Conservation (phyloP, 2,888 invertebrate genomes). For the Campoplex capitator region DNA sequence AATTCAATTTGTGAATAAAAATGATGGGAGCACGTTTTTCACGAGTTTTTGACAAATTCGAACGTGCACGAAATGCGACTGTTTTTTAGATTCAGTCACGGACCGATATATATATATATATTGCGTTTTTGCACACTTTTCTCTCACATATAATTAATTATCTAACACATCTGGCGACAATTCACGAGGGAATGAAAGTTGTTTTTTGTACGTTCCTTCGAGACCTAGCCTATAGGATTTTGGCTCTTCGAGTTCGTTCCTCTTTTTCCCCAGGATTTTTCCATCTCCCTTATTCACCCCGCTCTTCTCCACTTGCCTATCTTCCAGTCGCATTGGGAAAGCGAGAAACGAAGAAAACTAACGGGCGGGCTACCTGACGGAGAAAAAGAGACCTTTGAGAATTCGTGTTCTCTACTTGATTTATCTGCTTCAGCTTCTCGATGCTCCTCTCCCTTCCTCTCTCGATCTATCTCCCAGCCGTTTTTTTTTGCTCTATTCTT, state of each 20-base stretch:
- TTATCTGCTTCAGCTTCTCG: slow-evolving; percentile 53
- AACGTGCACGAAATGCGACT: not conserved
- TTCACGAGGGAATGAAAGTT: slow-evolving; percentile 53
- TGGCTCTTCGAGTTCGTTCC: slow-evolving; percentile 25
- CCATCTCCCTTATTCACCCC: not conserved
- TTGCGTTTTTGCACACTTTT: slow-evolving; percentile 29
- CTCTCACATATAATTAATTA: slow-evolving; percentile 55
- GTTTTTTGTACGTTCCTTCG: slow-evolving; percentile 26
- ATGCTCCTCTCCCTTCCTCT: slow-evolving; percentile 45
- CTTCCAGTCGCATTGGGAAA: slow-evolving; percentile 35
- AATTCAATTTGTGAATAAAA: slow-evolving; percentile 1
- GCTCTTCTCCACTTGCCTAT: not conserved
- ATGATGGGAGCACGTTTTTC: not conserved
- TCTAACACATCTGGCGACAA: slow-evolving; percentile 59
- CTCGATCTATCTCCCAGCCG: slow-evolving; percentile 17
- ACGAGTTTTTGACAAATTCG: not conserved
- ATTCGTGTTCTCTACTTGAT: slow-evolving; percentile 64
- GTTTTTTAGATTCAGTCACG: not conserved
- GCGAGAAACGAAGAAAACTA: slow-evolving; percentile 50
- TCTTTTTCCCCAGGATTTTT: slow-evolving; percentile 28
- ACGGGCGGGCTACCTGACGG: slow-evolving; percentile 52
- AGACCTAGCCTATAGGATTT: slow-evolving; percentile 33
- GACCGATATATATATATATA: not conserved
- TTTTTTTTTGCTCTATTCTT: not conserved
- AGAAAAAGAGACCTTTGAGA: slow-evolving; percentile 66